A percentile compares a stretch with the other conserved stretches of the same genome.
phyloP scores from a whole-genome alignment of 2,888 invertebrate species.

The Limnephilus marmoratus region DNA sequence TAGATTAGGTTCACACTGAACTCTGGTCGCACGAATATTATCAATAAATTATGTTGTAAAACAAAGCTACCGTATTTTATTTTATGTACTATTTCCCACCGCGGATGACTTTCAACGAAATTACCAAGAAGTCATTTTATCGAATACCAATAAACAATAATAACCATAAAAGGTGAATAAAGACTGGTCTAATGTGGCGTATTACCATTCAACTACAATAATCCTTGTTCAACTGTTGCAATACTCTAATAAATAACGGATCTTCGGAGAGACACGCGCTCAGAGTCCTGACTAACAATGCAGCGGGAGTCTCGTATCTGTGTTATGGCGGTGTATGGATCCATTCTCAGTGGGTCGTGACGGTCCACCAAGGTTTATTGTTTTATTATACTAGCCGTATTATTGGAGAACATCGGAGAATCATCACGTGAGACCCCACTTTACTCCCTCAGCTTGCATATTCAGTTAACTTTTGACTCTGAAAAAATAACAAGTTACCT shows the following conservation, averaged over 20 bases:
- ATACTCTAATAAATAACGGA: constrained; percentile 30
- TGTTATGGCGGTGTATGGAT: constrained; percentile 5
- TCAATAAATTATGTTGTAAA: neutral
- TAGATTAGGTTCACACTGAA: too few relatives aligned
- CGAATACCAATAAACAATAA: neutral
- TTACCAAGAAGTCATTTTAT: neutral
- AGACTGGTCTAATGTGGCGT: constrained; percentile 20
- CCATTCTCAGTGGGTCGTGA: constrained; percentile 57
- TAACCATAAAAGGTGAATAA: constrained; percentile 12
- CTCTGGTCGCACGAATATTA: neutral
- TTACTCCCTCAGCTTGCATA: neutral
- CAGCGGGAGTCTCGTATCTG: constrained; percentile 20
- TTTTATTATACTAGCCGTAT: constrained; percentile 64
- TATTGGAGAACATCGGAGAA: constrained; percentile 15
- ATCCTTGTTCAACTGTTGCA: constrained; percentile 11
- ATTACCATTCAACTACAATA: constrained; percentile 42
- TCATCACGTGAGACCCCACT: constrained; percentile 10
- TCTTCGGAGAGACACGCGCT: constrained; percentile 30
- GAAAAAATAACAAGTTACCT: neutral
- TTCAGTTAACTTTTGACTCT: neutral
- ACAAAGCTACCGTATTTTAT: neutral
- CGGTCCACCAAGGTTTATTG: constrained; percentile 64
- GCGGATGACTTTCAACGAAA: neutral
- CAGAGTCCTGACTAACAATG: neutral
- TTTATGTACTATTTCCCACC: neutral